Conservation (phyloP, 1,140 invertebrate genomes). For the Euglossa dilemma region DNA sequence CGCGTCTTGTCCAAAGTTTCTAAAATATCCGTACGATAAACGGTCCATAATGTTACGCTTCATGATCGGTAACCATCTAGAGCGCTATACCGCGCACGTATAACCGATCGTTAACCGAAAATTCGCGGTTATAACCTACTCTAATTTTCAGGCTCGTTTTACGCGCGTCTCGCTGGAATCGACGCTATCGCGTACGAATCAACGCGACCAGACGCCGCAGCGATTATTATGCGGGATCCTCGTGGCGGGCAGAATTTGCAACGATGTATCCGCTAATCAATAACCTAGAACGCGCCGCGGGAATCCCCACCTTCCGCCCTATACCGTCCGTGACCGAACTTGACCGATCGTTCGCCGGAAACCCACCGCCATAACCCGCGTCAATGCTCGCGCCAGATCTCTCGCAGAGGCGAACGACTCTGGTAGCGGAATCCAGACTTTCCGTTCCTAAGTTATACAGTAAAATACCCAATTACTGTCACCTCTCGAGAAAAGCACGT, state of each 20-base stretch:
- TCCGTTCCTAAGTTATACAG: neutral
- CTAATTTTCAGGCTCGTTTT: constrained; percentile 47
- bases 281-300: constrained; percentile 16
- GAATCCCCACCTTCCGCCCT: constrained; percentile 17
- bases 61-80: constrained; percentile 21
- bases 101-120: constrained; percentile 49
- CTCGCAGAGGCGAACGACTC: neutral
- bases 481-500: too few relatives aligned
- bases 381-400: neutral
- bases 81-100: constrained; percentile 14
- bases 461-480: too few relatives aligned
- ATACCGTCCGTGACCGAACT: neutral
- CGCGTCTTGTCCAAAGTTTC: constrained; percentile 4
- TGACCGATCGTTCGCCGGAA: constrained; percentile 16
- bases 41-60: constrained; percentile 38
- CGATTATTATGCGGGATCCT: constrained; percentile 31
- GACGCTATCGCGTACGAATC: constrained; percentile 14
- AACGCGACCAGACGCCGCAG: neutral
- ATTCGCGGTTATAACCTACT: constrained; percentile 30
- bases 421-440: neutral
- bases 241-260: neutral
- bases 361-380: constrained; percentile 62
- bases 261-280: constrained; percentile 25
- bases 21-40: constrained; percentile 25
- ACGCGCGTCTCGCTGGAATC: neutral